Conservation (phyloP, 2,113 vertebrate genomes). For the Pollimyrus isidori region DNA sequence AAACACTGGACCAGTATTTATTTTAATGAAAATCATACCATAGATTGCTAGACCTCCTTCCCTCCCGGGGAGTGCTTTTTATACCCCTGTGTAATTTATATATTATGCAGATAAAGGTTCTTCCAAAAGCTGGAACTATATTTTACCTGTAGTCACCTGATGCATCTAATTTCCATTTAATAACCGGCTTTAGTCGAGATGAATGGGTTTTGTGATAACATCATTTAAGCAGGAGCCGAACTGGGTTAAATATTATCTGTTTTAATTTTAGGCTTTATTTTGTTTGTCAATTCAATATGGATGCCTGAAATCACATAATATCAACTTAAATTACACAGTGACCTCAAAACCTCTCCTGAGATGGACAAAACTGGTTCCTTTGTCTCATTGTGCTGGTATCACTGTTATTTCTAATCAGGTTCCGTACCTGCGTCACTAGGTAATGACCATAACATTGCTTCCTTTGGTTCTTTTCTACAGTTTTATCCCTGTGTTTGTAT, state of each 20-base stretch:
- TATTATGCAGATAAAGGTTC: not conserved
- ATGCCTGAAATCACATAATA: not conserved
- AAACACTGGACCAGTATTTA: not conserved
- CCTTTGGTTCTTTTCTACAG: not conserved
- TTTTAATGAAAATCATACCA: not conserved
- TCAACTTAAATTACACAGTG: not conserved
- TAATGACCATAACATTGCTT: not conserved
- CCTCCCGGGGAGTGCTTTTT: not conserved
- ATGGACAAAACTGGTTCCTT: not conserved
- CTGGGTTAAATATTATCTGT: not conserved
- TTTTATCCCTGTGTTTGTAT: not conserved
- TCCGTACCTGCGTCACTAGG: not conserved
- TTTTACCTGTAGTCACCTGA: not conserved
- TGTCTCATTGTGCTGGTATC: not conserved
- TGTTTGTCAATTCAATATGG: not conserved
- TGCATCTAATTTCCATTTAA: not conserved
- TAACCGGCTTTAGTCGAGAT: not conserved
- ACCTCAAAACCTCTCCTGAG: not conserved
- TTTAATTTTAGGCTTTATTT: not conserved
- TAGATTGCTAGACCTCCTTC: not conserved
- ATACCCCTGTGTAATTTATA: not conserved
- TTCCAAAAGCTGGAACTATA: not conserved
- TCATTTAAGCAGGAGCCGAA: not conserved
- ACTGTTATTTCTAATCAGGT: not conserved
- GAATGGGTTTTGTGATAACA: not conserved